Conservation (phyloP, 1,140 invertebrate species). For the Ridgeia piscesae region DNA sequence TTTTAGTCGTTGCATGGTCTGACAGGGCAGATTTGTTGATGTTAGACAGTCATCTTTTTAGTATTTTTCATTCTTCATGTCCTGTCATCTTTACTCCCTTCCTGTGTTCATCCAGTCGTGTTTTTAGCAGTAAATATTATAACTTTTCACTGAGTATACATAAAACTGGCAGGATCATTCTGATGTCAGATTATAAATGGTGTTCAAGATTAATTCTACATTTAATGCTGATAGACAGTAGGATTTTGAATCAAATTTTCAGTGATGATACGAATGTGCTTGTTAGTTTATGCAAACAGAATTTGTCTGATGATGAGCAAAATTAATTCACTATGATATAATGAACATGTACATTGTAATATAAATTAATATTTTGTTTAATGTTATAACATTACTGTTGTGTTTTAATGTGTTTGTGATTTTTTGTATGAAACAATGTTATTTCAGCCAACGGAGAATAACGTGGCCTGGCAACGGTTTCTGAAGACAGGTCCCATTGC, state of each 20-base stretch:
- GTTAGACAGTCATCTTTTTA: too few species aligned
- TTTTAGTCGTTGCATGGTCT: too few species aligned
- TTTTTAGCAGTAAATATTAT: too few species aligned
- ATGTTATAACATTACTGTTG: neutral
- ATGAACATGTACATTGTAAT: neutral
- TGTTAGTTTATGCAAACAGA: neutral
- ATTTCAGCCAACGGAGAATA: slow-evolving; percentile 72
- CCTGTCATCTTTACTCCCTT: too few species aligned
- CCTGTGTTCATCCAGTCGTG: too few species aligned
- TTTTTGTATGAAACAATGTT: neutral
- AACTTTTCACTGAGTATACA: too few species aligned
- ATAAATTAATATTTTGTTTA: neutral
- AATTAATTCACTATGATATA: neutral
- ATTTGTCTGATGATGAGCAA: neutral
- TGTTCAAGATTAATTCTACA: neutral
- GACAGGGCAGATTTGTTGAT: too few species aligned
- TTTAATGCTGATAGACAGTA: neutral
- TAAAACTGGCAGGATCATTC: neutral
- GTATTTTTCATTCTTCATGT: too few species aligned
- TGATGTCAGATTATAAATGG: neutral
- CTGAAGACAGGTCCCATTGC: slow-evolving; percentile 88
- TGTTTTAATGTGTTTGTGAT: neutral
- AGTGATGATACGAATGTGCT: neutral
- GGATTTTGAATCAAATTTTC: neutral
- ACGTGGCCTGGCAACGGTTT: slow-evolving; percentile 94